Conservation (phyloP, 2,113 vertebrate species). For the Poeciliopsis prolifica region DNA sequence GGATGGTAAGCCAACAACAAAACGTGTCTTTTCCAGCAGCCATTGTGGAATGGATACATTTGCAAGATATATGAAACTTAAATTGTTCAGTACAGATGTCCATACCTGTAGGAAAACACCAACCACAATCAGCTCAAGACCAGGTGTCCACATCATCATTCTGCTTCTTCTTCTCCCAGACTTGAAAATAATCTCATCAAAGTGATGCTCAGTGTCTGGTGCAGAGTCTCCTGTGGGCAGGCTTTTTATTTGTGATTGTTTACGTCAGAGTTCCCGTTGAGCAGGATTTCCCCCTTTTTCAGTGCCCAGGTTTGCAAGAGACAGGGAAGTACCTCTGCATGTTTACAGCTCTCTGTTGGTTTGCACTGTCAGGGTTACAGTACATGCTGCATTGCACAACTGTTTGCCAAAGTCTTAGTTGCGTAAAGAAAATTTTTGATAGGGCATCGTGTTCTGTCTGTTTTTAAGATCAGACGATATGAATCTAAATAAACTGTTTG, state of each 20-base stretch:
- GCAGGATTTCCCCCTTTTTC: conserved; percentile 26
- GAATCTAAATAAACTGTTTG: too few species aligned
- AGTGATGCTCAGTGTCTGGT: not conserved
- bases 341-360: not conserved
- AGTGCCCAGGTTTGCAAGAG: conserved; percentile 45
- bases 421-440: not conserved
- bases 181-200: not conserved
- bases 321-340: conserved; percentile 24
- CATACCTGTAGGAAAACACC: conserved; percentile 58
- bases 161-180: not conserved
- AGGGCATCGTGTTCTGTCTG: too few species aligned
- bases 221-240: not conserved
- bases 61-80: not conserved
- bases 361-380: not conserved
- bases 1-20: too few species aligned
- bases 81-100: not conserved
- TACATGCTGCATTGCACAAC: not conserved
- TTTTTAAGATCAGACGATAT: not conserved
- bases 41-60: too few species aligned
- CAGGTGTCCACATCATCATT: conserved; percentile 39
- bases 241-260: conserved; percentile 43
- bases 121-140: conserved; percentile 24
- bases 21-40: too few species aligned
- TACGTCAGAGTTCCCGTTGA: conserved; percentile 16
- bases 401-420: not conserved